Percentiles rank a stretch among this genome's conserved stretches.
These are phyloP conservation scores for Amia ocellicauda DNA, from an alignment of 2,113 vertebrate species.

Conservation along the genomic window DNA sequence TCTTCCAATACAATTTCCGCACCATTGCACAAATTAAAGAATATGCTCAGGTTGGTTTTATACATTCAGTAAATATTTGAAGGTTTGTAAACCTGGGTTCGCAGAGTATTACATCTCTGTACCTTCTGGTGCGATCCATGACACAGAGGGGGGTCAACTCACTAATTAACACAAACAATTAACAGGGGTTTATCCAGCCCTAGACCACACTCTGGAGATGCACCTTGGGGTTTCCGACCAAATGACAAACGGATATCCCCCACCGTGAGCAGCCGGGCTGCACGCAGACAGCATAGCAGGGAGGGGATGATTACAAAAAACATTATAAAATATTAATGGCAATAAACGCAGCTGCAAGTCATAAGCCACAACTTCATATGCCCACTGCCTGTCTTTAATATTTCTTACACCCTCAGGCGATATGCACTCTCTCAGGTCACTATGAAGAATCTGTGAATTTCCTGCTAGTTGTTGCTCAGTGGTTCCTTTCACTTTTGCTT, in stretches of 20 bases:
- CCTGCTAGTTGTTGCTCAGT: neutral
- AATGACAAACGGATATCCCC: neutral
- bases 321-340: constrained; percentile 1
- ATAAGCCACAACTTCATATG: neutral
- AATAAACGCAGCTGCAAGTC: constrained; percentile 1
- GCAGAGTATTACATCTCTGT: too few relatives aligned
- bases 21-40: too few relatives aligned
- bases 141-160: neutral
- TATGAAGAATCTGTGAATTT: neutral
- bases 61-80: too few relatives aligned
- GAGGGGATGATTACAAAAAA: constrained; percentile 2
- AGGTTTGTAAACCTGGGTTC: too few relatives aligned
- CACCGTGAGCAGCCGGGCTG: neutral
- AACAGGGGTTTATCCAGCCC: neutral
- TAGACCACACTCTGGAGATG: neutral
- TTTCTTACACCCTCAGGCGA: neutral
- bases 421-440: neutral
- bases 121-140: too few relatives aligned
- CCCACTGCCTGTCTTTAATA: neutral
- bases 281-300: neutral
- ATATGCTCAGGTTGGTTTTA: too few relatives aligned
- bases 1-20: too few relatives aligned
- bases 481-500: too few relatives aligned
- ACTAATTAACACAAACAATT: neutral
- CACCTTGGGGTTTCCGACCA: neutral